phyloP scores from a whole-genome alignment of 2,113 vertebrate species.

The Mastomys natalensis region DNA sequence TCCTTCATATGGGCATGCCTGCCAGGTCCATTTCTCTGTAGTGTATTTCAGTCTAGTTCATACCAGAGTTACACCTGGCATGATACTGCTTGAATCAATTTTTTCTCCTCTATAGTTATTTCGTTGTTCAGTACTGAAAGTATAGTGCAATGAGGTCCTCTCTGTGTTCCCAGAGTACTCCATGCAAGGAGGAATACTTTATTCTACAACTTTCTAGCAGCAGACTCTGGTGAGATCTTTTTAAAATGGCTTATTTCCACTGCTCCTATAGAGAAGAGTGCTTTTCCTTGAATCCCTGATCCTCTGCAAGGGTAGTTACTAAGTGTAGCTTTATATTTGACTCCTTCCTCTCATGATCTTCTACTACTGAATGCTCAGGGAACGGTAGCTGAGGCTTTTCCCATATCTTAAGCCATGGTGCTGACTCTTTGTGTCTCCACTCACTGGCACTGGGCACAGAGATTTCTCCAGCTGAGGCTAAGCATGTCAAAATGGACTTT shows the following conservation, averaged over 20 bases:
- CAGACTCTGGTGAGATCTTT: not conserved
- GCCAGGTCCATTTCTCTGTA: not conserved
- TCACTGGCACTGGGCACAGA: not conserved
- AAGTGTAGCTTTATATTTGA: not conserved
- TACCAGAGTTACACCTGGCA: not conserved
- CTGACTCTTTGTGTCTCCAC: not conserved
- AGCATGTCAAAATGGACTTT: not conserved
- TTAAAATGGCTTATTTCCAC: not conserved
- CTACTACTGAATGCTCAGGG: not conserved
- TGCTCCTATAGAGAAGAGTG: not conserved
- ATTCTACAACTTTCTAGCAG: not conserved
- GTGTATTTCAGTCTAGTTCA: not conserved
- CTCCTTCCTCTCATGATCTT: not conserved
- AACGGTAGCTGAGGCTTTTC: not conserved
- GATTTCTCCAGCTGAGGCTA: not conserved
- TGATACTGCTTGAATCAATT: not conserved
- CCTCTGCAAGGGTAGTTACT: not conserved
- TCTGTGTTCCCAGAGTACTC: not conserved
- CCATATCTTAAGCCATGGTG: not conserved
- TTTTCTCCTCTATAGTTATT: not conserved
- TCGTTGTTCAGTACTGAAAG: not conserved
- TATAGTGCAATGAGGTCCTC: not conserved
- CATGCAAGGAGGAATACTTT: not conserved
- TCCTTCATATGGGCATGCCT: not conserved
- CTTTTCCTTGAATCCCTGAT: not conserved